Percentiles rank a stretch among this genome's conserved stretches.
Conservation (phyloP, 2,888 invertebrate species). For the Callosobruchus maculatus region DNA sequence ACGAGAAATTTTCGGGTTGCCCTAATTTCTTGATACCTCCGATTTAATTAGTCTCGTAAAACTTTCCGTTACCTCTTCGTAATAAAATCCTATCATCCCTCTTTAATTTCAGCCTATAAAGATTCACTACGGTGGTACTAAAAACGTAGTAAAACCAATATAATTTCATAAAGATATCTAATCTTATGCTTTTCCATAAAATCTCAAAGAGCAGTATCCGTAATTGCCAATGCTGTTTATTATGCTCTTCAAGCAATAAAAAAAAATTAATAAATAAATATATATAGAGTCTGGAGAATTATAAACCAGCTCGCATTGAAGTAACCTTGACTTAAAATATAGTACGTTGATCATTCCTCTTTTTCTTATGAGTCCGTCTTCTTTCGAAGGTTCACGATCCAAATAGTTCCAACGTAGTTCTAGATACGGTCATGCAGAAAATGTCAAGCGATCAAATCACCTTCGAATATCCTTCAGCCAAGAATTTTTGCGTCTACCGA, state of each 20-base stretch:
- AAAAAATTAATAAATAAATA: background rate
- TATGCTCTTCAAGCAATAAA: background rate
- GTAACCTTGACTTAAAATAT: no score
- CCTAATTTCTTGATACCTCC: background rate
- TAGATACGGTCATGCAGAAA: no score
- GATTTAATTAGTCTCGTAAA: background rate
- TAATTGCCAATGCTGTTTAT: background rate
- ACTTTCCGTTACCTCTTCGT: background rate
- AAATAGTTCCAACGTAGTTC: no score
- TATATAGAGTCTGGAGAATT: no score
- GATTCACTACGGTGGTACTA: background rate
- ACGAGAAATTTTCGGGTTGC: background rate
- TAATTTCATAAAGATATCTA: background rate
- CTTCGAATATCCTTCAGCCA: no score
- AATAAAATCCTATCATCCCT: background rate
- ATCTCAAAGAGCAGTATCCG: background rate
- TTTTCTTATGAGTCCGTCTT: no score
- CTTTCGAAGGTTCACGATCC: no score
- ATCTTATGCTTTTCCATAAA: background rate
- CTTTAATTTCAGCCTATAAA: background rate
- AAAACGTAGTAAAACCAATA: background rate
- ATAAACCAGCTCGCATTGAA: no score
- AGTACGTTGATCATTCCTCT: no score
- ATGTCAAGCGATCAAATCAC: no score
- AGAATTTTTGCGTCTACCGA: no score